These are phyloP conservation scores for Alosa sapidissima DNA, from an alignment of 2,797 vertebrate genomes.

Conservation along the genomic window DNA sequence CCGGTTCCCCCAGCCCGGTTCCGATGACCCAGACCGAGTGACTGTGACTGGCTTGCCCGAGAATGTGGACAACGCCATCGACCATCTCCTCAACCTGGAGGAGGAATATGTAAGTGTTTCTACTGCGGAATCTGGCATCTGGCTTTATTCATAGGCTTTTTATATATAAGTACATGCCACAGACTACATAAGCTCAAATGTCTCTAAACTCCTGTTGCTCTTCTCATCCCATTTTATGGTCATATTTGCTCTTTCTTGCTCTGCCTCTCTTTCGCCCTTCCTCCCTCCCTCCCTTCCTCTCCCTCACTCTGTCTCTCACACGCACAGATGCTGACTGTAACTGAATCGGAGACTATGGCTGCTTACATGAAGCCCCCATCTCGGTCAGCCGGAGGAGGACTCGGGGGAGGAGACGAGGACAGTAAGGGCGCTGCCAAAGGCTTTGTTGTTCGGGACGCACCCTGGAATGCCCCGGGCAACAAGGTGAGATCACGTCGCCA, in stretches of 20 bases:
- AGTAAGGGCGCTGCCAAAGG: slow-evolving; percentile 69
- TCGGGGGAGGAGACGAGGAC: slow-evolving; percentile 65
- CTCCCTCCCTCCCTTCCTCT: not conserved
- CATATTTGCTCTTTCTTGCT: not conserved
- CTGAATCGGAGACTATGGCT: slow-evolving; percentile 80
- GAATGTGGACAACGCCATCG: slow-evolving; percentile 77
- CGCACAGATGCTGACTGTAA: slow-evolving; percentile 77
- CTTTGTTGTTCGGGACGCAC: slow-evolving; percentile 77
- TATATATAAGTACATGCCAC: no score
- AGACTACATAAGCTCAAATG: no score
- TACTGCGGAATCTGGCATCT: no score
- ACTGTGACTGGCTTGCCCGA: slow-evolving; percentile 77
- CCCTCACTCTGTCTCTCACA: not conserved
- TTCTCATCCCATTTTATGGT: not conserved
- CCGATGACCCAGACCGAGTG: slow-evolving; percentile 75
- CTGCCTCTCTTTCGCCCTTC: not conserved
- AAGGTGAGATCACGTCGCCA: slow-evolving; percentile 60
- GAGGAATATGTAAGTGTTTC: slow-evolving; percentile 78
- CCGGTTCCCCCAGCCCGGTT: slow-evolving; percentile 75
- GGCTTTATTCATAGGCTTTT: no score
- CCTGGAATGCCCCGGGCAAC: slow-evolving; percentile 75
- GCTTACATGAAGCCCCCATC: slow-evolving; percentile 85
- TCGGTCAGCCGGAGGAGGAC: slow-evolving; percentile 59
- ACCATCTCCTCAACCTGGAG: slow-evolving; percentile 81
- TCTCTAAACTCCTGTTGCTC: not conserved